Evolutionary conservation across 2,113 vertebrate species (phyloP), one percentile per base, ranked within the genome.

Genomic region (Mohoua ochrocephala): DNA sequence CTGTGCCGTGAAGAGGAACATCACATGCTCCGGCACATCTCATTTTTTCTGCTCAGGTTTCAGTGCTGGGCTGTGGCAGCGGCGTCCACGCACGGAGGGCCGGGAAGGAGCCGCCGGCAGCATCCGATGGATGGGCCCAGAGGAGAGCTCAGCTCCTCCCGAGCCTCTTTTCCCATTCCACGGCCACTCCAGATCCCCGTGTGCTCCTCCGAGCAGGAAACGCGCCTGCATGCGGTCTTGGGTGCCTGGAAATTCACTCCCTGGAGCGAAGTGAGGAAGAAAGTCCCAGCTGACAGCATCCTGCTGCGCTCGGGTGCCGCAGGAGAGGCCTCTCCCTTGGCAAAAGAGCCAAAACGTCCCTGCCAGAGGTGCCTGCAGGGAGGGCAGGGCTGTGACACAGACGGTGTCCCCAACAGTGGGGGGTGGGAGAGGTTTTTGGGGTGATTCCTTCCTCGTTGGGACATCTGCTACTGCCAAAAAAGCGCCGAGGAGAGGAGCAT

Each of bases 21-120:
- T 91, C 89, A 95, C 78, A 93, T 95, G 93, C 87, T 93, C 70
- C 47, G 0, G 84, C 77, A 91, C 91, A 84, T 91, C 91, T 89
- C 77, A 31, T 17, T 91, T 91, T 95, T 97, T 93, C 96, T 88
- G 92, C 96, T 96, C 94, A 83, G 95, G 91, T 94, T 94, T 96
- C 94, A 93, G 91, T 3, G 6, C 2, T 11, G 44, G 74, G 94
- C 89, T 13, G 28, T 44, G 80, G 77, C 81, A 49, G 84, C 33
- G 0, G 84, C 31, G 0, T 37, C 67, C 49, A 50, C 17, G 2
- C 69, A 20, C 6, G 1, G 60, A 19, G 10, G 3, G 37, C 71
- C 4, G 3, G 84, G 73, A 68, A 50, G 78, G 75, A 84, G 78
- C 47, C 74, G 56, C 80, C 19, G 1, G 82, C 80, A 70, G 89